These are phyloP conservation scores for Torymus tubicola DNA, from an alignment of 2,888 invertebrate species.

Conservation along the genomic window DNA sequence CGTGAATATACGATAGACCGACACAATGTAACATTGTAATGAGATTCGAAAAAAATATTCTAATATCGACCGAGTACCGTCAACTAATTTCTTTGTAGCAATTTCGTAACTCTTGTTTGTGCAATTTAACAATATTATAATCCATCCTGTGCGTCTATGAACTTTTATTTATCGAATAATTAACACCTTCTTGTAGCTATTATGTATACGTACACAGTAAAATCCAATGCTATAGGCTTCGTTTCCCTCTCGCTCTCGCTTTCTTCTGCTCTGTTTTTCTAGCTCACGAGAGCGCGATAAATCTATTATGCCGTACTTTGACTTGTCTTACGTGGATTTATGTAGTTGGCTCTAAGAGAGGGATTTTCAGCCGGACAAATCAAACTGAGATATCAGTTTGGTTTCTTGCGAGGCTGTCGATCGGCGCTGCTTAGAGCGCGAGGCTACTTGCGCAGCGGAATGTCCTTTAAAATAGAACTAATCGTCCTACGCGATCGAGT, in stretches of 20 bases:
- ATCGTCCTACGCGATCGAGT: slow-evolving; percentile 44
- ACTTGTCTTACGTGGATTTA: slow-evolving; percentile 55
- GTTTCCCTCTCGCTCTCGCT: neutral
- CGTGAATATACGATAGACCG: no score
- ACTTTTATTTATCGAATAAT: no score
- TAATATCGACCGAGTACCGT: no score
- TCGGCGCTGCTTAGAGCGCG: neutral
- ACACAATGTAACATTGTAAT: no score
- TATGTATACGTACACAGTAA: no score
- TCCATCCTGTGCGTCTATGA: no score
- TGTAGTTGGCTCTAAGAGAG: slow-evolving; percentile 3
- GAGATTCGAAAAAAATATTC: no score
- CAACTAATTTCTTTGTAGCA: no score
- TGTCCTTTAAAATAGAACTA: slow-evolving; percentile 45
- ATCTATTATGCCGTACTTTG: slow-evolving; percentile 60
- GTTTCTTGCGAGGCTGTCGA: neutral
- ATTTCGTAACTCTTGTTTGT: no score
- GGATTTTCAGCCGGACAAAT: slow-evolving; percentile 25
- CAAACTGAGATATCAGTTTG: slow-evolving; percentile 32
- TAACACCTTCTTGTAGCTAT: no score
- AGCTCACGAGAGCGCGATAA: slow-evolving; percentile 56
- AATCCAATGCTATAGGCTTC: neutral
- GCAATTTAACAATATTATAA: no score
- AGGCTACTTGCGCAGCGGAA: slow-evolving; percentile 33
- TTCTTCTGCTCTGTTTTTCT: neutral